Conservation (phyloP, 2,113 vertebrate species). For the Triplophysa dalaica region DNA sequence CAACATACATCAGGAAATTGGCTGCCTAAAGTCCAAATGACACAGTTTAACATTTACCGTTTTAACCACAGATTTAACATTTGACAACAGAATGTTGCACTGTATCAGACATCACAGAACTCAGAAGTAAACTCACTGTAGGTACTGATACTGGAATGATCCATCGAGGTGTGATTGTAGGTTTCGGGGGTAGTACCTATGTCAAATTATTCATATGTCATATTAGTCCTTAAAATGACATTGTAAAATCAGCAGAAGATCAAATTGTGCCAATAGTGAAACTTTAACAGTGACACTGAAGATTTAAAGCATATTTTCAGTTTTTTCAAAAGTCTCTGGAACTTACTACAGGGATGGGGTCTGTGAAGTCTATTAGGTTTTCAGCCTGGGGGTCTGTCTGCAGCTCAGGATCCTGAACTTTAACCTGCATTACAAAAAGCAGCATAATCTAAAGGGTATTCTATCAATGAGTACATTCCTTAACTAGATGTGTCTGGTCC, state of each 20-base stretch:
- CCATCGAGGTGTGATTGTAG: slow-evolving; percentile 85
- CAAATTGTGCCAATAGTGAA: too few relatives aligned
- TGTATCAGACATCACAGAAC: too few relatives aligned
- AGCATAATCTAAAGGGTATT: not conserved
- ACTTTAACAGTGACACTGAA: not conserved
- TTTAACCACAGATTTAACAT: too few relatives aligned
- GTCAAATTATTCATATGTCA: not conserved
- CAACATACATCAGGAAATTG: too few relatives aligned
- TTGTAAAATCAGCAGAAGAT: too few relatives aligned
- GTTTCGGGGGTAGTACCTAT: slow-evolving; percentile 76
- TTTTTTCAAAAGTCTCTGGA: not conserved
- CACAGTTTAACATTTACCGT: too few relatives aligned
- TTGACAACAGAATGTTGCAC: too few relatives aligned
- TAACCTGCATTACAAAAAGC: slow-evolving; percentile 71
- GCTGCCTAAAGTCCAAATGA: too few relatives aligned
- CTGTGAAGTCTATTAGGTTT: slow-evolving; percentile 93
- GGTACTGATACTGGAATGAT: slow-evolving; percentile 87
- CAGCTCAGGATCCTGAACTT: slow-evolving; percentile 80
- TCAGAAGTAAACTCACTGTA: slow-evolving; percentile 65
- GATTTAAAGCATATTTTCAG: not conserved
- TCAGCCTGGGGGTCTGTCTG: slow-evolving; percentile 74
- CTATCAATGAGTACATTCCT: not conserved
- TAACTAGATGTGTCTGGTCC: not conserved
- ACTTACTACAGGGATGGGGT: slow-evolving; percentile 79
- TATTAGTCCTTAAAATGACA: too few relatives aligned